Evolutionary conservation across 2,797 vertebrate species (phyloP).

Genomic region (Arctocebus calabarensis): DNA sequence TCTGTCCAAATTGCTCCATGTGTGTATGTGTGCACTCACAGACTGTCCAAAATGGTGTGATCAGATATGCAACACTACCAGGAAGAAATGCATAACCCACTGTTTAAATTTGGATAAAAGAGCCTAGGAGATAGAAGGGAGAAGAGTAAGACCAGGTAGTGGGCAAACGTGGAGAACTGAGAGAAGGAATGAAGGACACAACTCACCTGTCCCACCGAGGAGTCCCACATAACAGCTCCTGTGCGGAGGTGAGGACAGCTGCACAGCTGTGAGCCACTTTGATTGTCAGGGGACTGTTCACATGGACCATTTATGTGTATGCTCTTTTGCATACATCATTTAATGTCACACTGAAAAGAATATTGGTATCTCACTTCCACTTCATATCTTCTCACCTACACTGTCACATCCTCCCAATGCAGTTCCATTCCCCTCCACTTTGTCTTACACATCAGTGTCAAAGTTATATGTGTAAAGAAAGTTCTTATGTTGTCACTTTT

Average conservation of each 20-base stretch:
- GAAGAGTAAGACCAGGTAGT: neutral
- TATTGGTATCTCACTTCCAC: neutral
- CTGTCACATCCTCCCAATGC: neutral
- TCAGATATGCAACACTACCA: neutral
- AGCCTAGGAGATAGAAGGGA: neutral
- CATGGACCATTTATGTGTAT: neutral
- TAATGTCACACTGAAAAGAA: neutral
- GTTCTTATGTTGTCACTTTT: neutral
- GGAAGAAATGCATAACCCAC: neutral
- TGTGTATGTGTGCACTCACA: neutral
- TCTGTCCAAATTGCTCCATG: conserved; percentile 43
- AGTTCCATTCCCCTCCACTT: neutral
- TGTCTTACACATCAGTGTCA: neutral
- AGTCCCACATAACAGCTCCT: neutral
- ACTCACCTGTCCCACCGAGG: neutral
- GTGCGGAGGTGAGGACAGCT: neutral
- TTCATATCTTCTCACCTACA: conserved; percentile 27
- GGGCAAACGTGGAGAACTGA: neutral
- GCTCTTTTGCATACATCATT: neutral
- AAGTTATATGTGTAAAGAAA: neutral
- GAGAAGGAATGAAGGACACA: neutral
- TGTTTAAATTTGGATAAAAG: neutral
- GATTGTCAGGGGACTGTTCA: neutral
- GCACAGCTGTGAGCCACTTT: neutral
- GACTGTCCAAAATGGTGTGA: conserved; percentile 13